These are phyloP conservation scores for Xenopus borealis DNA, from an alignment of 2,113 vertebrate genomes.

Conservation along the genomic window DNA sequence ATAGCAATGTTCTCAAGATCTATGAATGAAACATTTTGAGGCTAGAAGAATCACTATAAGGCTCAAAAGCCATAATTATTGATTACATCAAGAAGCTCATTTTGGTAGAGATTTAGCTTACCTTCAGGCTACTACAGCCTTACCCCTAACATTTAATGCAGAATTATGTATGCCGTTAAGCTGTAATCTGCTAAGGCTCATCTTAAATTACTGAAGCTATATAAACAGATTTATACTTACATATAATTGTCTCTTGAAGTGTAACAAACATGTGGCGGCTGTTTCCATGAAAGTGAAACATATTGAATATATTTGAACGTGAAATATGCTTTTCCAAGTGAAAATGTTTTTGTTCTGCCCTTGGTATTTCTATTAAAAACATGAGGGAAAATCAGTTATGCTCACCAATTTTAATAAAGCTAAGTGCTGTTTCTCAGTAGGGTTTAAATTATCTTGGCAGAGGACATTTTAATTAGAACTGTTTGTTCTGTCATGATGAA, in stretches of 20 bases:
- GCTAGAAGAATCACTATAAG: too few relatives aligned
- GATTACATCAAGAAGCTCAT: too few relatives aligned
- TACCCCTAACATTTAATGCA: too few relatives aligned
- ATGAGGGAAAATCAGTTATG: conserved; percentile 1
- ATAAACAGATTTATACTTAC: too few relatives aligned
- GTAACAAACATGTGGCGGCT: background rate
- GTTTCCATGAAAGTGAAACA: conserved; percentile 7
- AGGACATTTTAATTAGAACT: conserved; percentile 9
- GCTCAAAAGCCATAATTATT: too few relatives aligned
- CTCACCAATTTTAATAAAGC: conserved; percentile 16
- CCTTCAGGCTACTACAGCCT: too few relatives aligned
- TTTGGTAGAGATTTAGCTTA: too few relatives aligned
- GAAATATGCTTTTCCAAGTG: conserved; percentile 2
- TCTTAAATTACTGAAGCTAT: background rate
- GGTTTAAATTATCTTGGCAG: conserved; percentile 17
- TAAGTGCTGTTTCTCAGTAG: conserved; percentile 6
- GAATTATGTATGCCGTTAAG: too few relatives aligned
- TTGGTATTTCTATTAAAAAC: conserved; percentile 10
- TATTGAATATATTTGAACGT: conserved; percentile 6
- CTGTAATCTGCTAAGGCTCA: too few relatives aligned
- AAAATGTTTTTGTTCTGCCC: background rate
- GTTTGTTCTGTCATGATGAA: conserved; percentile 19
- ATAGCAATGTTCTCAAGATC: too few relatives aligned
- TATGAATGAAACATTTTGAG: too few relatives aligned
- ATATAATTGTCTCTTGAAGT: conserved; percentile 1